Conservation (phyloP, 2,888 invertebrate genomes). For the Apotomis turbidana region DNA sequence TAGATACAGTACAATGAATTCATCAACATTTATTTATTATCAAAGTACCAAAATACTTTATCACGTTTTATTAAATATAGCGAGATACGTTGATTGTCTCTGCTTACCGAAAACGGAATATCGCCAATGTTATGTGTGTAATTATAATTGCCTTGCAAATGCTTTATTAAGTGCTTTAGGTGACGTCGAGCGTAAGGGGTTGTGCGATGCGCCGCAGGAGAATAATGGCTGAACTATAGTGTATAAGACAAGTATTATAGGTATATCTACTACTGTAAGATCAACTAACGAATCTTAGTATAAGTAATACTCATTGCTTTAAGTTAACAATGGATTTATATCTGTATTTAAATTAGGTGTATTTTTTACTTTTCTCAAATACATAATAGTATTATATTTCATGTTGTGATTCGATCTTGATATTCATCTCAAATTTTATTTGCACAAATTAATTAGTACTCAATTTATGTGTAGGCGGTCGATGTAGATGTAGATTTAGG, state of each 20-base stretch:
- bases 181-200: constrained; percentile 53
- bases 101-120: no score
- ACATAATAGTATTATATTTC: constrained; percentile 12
- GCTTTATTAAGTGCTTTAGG: constrained; percentile 42
- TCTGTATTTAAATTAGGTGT: constrained; percentile 15
- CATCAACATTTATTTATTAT: no score
- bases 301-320: constrained; percentile 39
- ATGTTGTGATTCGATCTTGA: constrained; percentile 26
- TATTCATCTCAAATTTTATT: constrained; percentile 25
- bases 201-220: constrained; percentile 72
- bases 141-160: constrained; percentile 27
- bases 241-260: constrained; percentile 12
- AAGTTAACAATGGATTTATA: constrained; percentile 22
- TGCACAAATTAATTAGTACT: constrained; percentile 41
- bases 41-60: no score
- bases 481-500: constrained; percentile 7
- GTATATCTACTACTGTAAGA: constrained; percentile 31
- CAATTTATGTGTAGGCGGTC: constrained; percentile 3
- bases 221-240: constrained; percentile 77
- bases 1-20: no score
- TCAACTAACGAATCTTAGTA: constrained; percentile 35
- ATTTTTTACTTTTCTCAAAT: constrained; percentile 19
- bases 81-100: no score
- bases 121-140: no score
- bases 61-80: no score